A percentile compares a stretch with the other conserved stretches of the same genome.
phyloP scores from a whole-genome alignment of 2,888 invertebrate genomes.

The Belgica antarctica region DNA sequence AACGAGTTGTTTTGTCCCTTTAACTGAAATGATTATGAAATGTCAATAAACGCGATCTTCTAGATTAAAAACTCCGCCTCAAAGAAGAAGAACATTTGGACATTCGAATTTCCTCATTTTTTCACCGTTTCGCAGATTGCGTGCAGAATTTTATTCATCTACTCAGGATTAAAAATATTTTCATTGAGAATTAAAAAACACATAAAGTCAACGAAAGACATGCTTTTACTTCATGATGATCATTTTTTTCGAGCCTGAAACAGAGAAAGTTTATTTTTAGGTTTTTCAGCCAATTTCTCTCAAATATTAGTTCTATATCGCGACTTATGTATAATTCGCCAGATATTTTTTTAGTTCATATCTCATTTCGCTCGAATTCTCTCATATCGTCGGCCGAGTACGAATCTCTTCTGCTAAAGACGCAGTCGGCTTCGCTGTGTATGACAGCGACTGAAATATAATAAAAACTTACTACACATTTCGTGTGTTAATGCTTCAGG shows the following conservation, averaged over 20 bases:
- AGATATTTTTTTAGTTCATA: conserved; percentile 25
- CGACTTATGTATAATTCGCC: conserved; percentile 19
- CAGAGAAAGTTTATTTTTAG: conserved; percentile 27
- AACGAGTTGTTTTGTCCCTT: too few relatives aligned
- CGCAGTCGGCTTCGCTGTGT: conserved; percentile 5
- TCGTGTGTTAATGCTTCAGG: conserved; percentile 23
- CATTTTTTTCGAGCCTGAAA: conserved; percentile 4
- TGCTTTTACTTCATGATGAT: background rate
- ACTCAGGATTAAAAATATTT: conserved; percentile 25
- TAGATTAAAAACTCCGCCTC: conserved; percentile 17
- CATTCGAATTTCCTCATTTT: conserved; percentile 11
- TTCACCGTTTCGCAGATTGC: too few relatives aligned
- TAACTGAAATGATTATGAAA: too few relatives aligned
- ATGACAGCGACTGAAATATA: conserved; percentile 20
- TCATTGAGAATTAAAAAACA: conserved; percentile 6
- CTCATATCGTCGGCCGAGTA: conserved; percentile 9
- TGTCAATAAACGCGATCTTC: too few relatives aligned
- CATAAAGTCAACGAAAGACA: conserved; percentile 26
- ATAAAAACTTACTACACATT: background rate
- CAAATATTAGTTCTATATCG: conserved; percentile 27
- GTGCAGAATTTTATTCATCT: background rate
- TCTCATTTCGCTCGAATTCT: conserved; percentile 24
- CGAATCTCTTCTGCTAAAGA: conserved; percentile 18
- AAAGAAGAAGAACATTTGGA: background rate
- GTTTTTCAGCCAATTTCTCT: conserved; percentile 5